Conservation (phyloP, 2,113 vertebrate species). For the Thalassoma bifasciatum region DNA sequence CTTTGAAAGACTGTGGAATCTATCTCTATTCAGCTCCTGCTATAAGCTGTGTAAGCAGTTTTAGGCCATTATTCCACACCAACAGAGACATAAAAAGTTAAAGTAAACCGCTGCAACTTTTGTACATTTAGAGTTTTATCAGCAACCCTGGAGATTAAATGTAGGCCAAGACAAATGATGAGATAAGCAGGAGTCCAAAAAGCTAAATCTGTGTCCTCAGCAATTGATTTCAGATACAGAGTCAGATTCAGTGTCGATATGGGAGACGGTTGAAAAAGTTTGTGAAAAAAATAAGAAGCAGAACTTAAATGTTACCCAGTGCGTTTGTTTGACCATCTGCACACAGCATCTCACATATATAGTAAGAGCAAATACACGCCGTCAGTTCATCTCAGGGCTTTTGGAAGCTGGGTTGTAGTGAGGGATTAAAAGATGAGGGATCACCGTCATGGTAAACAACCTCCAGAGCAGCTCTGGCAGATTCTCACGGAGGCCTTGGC, state of each 20-base stretch:
- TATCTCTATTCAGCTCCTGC: not conserved
- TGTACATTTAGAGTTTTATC: not conserved
- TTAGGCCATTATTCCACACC: not conserved
- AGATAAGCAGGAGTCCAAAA: too few relatives aligned
- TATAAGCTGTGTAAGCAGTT: not conserved
- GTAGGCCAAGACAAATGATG: too few relatives aligned
- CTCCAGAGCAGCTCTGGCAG: slow-evolving; percentile 30
- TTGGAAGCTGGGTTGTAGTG: slow-evolving; percentile 19
- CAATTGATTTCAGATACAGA: too few relatives aligned
- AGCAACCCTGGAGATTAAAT: too few relatives aligned
- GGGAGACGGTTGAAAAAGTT: too few relatives aligned
- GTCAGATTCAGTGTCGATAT: too few relatives aligned
- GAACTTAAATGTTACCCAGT: too few relatives aligned
- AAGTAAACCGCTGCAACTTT: not conserved
- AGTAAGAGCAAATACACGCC: slow-evolving; percentile 1
- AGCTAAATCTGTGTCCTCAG: too few relatives aligned
- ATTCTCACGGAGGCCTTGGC: not conserved
- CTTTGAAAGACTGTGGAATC: not conserved
- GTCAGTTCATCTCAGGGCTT: not conserved
- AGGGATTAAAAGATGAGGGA: slow-evolving; percentile 31
- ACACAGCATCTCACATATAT: not conserved
- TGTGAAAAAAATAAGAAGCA: too few relatives aligned
- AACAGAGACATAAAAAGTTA: not conserved
- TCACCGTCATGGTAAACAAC: slow-evolving; percentile 43
- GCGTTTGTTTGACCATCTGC: not conserved